These are phyloP conservation scores for Phrynosoma blainvillii DNA, from an alignment of 2,113 vertebrate genomes.

Conservation along the genomic window DNA sequence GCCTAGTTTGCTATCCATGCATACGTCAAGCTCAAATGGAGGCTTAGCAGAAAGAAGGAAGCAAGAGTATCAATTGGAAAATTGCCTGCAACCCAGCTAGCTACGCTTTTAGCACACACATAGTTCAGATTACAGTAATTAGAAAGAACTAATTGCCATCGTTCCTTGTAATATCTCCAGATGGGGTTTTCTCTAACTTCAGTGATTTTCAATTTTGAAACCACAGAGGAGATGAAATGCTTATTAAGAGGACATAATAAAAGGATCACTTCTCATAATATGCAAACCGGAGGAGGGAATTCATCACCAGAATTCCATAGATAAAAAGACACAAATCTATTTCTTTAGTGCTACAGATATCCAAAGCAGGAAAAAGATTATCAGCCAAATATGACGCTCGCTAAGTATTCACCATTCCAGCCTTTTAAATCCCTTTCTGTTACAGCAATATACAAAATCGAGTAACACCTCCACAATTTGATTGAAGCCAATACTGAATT, in stretches of 20 bases:
- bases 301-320: not conserved
- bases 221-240: slow-evolving; percentile 9
- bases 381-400: not conserved
- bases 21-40: not conserved
- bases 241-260: slow-evolving; percentile 43
- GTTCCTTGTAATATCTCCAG: slow-evolving; percentile 25
- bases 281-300: not conserved
- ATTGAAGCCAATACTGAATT: not conserved
- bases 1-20: not conserved
- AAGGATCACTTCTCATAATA: slow-evolving; percentile 33
- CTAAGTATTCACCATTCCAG: not conserved
- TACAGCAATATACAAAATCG: not conserved
- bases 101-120: slow-evolving; percentile 10
- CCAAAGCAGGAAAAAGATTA: not conserved
- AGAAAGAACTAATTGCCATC: slow-evolving; percentile 35
- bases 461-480: not conserved
- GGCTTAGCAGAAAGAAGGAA: slow-evolving; percentile 3
- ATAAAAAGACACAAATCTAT: slow-evolving; percentile 8
- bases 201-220: slow-evolving; percentile 42
- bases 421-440: slow-evolving; percentile 6
- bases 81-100: slow-evolving; percentile 28
- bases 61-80: slow-evolving; percentile 30
- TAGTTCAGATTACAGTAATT: slow-evolving; percentile 27
- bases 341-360: not conserved
- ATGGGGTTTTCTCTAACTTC: slow-evolving; percentile 24